A percentile compares a stretch with the other conserved stretches of the same genome.
Evolutionary conservation across 2,888 invertebrate species (phyloP).

Genomic region (Thalpophila matura): DNA sequence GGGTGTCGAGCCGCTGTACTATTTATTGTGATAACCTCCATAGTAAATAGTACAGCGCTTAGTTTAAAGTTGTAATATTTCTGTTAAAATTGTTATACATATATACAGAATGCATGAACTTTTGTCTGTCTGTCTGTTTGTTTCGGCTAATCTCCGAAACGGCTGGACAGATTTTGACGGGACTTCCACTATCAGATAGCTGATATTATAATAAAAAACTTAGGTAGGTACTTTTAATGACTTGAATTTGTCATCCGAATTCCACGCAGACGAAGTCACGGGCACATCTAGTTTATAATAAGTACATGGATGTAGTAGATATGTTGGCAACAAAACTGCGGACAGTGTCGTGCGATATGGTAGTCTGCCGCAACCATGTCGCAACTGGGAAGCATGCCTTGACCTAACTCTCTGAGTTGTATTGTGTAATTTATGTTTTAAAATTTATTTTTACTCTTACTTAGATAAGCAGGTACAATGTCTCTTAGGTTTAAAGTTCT

Average conservation of each 20-base stretch:
- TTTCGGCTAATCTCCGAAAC: too few relatives aligned
- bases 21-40: too few relatives aligned
- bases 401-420: constrained; percentile 16
- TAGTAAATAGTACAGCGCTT: too few relatives aligned
- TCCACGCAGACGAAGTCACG: too few relatives aligned
- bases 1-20: neutral
- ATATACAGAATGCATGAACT: neutral
- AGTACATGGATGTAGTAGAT: neutral
- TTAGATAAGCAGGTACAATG: too few relatives aligned
- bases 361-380: constrained; percentile 7
- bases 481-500: neutral
- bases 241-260: too few relatives aligned
- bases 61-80: neutral
- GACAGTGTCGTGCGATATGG: constrained; percentile 22
- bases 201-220: too few relatives aligned
- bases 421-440: constrained; percentile 14
- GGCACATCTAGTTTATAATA: too few relatives aligned
- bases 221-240: too few relatives aligned
- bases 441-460: neutral
- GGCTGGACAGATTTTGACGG: too few relatives aligned
- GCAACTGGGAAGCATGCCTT: constrained; percentile 19
- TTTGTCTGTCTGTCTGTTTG: too few relatives aligned
- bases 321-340: constrained; percentile 10
- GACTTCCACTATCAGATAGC: too few relatives aligned
- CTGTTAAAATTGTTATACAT: neutral